Percentiles rank a stretch among this genome's conserved stretches.
Conservation (phyloP, 2,113 vertebrate species). For the Engraulis encrasicolus region DNA sequence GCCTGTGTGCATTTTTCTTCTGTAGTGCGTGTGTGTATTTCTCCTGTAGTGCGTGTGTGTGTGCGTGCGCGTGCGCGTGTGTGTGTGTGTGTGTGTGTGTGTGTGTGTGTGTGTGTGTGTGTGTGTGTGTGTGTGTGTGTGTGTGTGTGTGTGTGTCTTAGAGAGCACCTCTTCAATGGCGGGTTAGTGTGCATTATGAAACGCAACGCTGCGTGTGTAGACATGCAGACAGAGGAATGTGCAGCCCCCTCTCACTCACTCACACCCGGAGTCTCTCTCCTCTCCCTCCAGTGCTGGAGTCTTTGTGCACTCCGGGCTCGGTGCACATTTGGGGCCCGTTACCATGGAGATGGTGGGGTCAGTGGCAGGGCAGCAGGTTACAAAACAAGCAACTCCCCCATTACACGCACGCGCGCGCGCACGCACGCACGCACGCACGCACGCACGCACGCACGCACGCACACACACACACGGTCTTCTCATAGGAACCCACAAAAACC, state of each 20-base stretch:
- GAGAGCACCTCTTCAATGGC: neutral
- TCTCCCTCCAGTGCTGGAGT: neutral
- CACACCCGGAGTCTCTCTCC: neutral
- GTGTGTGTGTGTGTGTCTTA: neutral
- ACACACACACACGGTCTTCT: conserved; percentile 6
- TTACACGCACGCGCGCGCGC: neutral
- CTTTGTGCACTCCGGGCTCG: neutral
- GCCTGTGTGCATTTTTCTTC: no score
- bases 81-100: neutral
- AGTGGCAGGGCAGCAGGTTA: conserved; percentile 36
- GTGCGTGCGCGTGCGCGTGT: neutral
- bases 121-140: neutral
- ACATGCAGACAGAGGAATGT: conserved; percentile 42
- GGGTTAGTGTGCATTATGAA: conserved; percentile 2
- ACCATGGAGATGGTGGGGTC: conserved; percentile 34
- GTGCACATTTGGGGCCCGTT: conserved; percentile 13
- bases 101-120: neutral
- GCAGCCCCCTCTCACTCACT: neutral
- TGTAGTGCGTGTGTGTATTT: neutral
- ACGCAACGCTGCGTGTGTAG: conserved; percentile 28
- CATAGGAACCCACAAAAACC: neutral
- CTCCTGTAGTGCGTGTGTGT: neutral
- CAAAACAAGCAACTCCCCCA: conserved; percentile 29
- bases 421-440: neutral
- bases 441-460: neutral